Conservation (phyloP, 2,113 vertebrate genomes). For the Larimichthys polyactis region DNA sequence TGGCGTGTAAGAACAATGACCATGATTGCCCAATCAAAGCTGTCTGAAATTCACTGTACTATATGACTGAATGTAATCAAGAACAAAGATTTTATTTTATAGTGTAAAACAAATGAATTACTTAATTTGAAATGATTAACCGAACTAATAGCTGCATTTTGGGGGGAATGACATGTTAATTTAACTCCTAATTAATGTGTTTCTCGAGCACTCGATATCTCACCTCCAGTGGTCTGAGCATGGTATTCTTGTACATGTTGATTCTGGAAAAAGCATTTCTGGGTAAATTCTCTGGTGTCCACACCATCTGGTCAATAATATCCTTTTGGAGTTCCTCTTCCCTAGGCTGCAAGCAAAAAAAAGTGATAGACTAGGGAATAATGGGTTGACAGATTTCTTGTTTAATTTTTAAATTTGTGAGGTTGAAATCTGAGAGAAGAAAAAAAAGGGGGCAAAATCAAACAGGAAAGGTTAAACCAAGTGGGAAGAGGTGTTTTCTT, state of each 20-base stretch:
- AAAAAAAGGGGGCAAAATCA: background rate
- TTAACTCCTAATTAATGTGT: background rate
- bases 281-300: conserved; percentile 85
- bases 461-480: background rate
- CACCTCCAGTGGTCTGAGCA: conserved; percentile 88
- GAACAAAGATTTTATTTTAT: no score
- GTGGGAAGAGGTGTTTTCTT: background rate
- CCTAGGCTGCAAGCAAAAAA: conserved; percentile 52
- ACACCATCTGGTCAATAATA: conserved; percentile 83
- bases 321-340: conserved; percentile 68
- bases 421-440: background rate
- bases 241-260: conserved; percentile 84
- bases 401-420: background rate
- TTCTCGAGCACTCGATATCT: conserved; percentile 2
- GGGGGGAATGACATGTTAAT: background rate
- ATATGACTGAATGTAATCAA: no score
- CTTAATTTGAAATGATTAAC: no score
- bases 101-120: no score
- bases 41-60: no score
- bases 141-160: no score
- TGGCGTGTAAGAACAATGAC: background rate
- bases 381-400: background rate
- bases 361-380: background rate
- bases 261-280: conserved; percentile 82
- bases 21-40: no score